Base-by-base conservation (phyloP, 2,888 invertebrate species). In the Bibio marci region DNA sequence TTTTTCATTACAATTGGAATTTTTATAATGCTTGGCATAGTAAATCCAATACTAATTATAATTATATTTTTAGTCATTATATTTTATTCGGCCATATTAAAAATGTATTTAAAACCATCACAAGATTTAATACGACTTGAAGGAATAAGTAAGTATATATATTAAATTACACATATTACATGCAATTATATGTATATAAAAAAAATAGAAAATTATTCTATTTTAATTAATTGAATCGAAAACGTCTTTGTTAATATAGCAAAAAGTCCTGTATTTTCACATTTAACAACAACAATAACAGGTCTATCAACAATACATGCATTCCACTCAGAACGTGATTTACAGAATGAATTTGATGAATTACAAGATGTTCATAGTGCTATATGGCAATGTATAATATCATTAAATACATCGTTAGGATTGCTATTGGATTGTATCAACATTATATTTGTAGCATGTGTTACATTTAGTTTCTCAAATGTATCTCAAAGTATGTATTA, bases 301-400 rank as follows among this genome's bases (percentile, higher is more conserved):
- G 90, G 90, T 5, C 67, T 90, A 19, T 71, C 78, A 35, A 86
- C 86, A 1, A 85, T 90, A 41, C 66, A 90, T 44, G 77, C 86
- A 1, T 73, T 75, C 5, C 66, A 69, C 28, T n/a, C 36, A 14
- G 33, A 41, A 15, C 11, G n/a, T 2, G 17, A 37, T 10, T 27
- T 41, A 7, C 77, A 76, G 35, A 77, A 78, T 53, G 76, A 79
- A 49, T 80, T 80, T 49, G 73, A 74, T 49, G 51, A 51, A 3
- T 59, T 66, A 47, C 73, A 73, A 63, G 72, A 80, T 54, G 51
- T 70, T 12, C 76, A 78, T 48, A 70, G 73, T 0, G 66, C 73
- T 12, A 70, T 76, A 10, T 77, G 75, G 73, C 40, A 43, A 34
- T 35, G 32, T 3, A 27, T 38, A 26, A 28, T 41, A 26, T 26